Conservation (phyloP, 2,888 invertebrate species). For the Pediacus dermestoides region DNA sequence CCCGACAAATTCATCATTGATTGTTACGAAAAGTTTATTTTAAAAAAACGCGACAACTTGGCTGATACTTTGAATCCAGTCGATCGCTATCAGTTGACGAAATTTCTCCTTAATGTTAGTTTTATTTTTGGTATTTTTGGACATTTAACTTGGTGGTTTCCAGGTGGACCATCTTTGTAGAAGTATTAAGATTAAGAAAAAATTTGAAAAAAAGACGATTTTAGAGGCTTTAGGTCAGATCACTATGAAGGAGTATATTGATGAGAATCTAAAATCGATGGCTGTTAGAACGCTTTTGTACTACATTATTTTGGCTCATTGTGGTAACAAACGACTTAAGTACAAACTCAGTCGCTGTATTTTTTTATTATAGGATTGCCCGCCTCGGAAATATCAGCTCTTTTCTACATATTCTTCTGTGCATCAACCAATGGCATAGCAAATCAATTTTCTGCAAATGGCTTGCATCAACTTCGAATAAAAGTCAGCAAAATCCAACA, state of each 20-base stretch:
- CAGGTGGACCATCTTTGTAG: slow-evolving; percentile 17
- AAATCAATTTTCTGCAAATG: slow-evolving; percentile 21
- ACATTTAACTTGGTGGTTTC: slow-evolving; percentile 6
- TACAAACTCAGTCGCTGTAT: too few species aligned
- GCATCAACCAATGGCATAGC: slow-evolving; percentile 31
- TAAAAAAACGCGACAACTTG: background rate
- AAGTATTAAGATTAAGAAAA: slow-evolving; percentile 15
- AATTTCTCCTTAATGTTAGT: slow-evolving; percentile 17
- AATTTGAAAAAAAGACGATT: slow-evolving; percentile 7
- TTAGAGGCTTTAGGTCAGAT: slow-evolving; percentile 14
- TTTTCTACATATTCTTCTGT: slow-evolving; percentile 37
- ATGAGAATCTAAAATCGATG: slow-evolving; percentile 20
- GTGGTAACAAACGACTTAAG: too few species aligned
- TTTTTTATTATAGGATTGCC: slow-evolving; percentile 29
- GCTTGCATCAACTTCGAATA: background rate
- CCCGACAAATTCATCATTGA: slow-evolving; percentile 29
- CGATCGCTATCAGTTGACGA: slow-evolving; percentile 16
- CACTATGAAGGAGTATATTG: slow-evolving; percentile 32
- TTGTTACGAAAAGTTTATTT: slow-evolving; percentile 16
- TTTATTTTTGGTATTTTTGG: background rate
- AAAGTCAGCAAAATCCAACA: slow-evolving; percentile 5
- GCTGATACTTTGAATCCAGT: slow-evolving; percentile 12
- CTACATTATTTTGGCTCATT: slow-evolving; percentile 29
- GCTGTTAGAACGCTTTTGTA: slow-evolving; percentile 24
- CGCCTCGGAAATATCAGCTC: slow-evolving; percentile 29